Percentiles rank a stretch among this genome's conserved stretches.
Conservation (phyloP, 2,797 vertebrate genomes). For the Gallinago nigripennis region DNA sequence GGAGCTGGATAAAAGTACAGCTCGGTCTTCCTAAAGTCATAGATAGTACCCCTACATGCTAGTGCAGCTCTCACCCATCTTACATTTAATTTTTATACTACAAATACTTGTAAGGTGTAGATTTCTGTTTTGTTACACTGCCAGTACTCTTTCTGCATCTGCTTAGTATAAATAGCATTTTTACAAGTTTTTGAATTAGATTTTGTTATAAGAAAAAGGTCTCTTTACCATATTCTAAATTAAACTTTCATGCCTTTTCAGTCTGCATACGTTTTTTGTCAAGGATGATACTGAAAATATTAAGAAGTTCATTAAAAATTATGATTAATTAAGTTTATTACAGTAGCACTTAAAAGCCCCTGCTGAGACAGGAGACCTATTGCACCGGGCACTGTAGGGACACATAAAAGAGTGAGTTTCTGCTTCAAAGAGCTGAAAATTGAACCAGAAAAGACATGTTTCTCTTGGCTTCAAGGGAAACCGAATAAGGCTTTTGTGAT, state of each 20-base stretch:
- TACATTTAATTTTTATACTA: not conserved
- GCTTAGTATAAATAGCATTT: not conserved
- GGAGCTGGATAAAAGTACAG: not conserved
- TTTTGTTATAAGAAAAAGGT: not conserved
- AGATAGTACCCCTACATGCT: not conserved
- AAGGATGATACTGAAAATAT: not conserved
- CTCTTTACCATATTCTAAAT: not conserved
- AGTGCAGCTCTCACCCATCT: not conserved
- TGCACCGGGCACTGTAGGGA: constrained; percentile 31
- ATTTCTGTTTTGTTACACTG: not conserved
- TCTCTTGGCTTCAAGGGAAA: constrained; percentile 53
- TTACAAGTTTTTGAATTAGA: not conserved
- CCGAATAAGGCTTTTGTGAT: constrained; percentile 37
- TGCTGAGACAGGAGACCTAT: constrained; percentile 44
- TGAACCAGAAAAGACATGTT: constrained; percentile 33
- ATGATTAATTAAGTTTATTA: constrained; percentile 55
- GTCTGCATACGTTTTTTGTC: not conserved
- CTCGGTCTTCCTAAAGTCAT: not conserved
- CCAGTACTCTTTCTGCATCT: not conserved
- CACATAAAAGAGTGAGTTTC: constrained; percentile 50
- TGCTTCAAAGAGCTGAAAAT: constrained; percentile 61
- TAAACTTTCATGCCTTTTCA: constrained; percentile 14
- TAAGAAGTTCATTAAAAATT: constrained; percentile 45
- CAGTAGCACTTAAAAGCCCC: not conserved
- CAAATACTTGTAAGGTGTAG: not conserved